Conservation (phyloP, 2,797 vertebrate genomes). For the Galagoides demidoff region DNA sequence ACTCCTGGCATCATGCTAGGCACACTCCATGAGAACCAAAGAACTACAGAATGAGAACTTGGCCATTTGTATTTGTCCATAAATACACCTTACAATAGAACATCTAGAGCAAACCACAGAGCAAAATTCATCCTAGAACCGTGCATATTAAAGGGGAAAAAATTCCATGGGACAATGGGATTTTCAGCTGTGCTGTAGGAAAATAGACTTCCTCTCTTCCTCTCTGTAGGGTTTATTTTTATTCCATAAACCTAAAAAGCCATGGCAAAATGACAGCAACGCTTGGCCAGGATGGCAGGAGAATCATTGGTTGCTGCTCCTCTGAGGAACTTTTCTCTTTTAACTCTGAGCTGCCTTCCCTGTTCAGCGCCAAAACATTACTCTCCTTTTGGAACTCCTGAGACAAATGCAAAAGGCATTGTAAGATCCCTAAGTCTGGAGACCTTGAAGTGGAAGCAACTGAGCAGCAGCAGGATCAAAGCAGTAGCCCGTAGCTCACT, state of each 20-base stretch:
- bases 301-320: not conserved
- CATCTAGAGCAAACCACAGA: not conserved
- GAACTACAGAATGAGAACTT: not conserved
- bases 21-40: not conserved
- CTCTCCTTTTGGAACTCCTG: not conserved
- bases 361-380: too few species aligned
- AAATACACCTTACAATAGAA: not conserved
- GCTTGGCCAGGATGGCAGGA: not conserved
- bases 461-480: accelerated
- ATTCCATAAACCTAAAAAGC: slow-evolving; percentile 59
- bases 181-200: slow-evolving; percentile 71
- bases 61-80: not conserved
- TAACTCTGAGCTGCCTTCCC: not conserved
- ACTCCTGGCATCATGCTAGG: accelerated
- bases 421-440: not conserved
- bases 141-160: not conserved
- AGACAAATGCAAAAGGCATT: accelerated
- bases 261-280: slow-evolving; percentile 29
- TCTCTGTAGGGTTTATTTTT: slow-evolving; percentile 1
- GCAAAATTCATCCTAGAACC: not conserved
- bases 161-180: not conserved
- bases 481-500: accelerated
- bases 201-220: slow-evolving; percentile 58
- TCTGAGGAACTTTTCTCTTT: not conserved
- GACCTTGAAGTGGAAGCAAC: not conserved